Percentiles rank a stretch among this genome's conserved stretches.
phyloP scores from a whole-genome alignment of 2,113 vertebrate species.

The Forbesichthys papilliferus region DNA sequence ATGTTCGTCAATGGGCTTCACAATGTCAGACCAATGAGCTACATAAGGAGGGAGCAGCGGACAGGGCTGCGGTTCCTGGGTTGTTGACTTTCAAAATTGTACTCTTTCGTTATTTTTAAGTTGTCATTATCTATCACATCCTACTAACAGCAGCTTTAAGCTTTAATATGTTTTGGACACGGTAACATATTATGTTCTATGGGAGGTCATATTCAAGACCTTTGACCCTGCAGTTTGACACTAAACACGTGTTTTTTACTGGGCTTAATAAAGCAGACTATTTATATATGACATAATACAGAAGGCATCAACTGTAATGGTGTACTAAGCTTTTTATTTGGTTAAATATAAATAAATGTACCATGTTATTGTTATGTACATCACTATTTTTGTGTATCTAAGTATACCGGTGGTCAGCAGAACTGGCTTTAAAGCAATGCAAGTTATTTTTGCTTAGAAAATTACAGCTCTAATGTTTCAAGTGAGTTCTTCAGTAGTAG shows the following conservation, averaged over 20 bases:
- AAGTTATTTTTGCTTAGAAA: conserved; percentile 77
- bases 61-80: too few species aligned
- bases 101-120: too few species aligned
- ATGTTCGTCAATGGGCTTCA: too few species aligned
- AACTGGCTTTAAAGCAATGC: conserved; percentile 46
- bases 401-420: conserved; percentile 71
- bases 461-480: conserved; percentile 79
- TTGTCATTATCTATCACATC: too few species aligned
- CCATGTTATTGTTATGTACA: conserved; percentile 52
- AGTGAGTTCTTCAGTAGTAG: conserved; percentile 36
- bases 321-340: not conserved
- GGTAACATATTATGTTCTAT: not conserved
- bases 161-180: conserved; percentile 3
- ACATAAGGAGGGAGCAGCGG: too few species aligned
- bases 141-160: not conserved
- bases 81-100: too few species aligned
- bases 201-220: conserved; percentile 30
- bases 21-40: too few species aligned
- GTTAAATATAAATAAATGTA: not conserved
- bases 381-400: conserved; percentile 53
- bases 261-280: too few species aligned
- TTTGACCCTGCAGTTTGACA: conserved; percentile 42
- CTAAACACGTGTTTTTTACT: not conserved
- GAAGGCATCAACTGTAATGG: too few species aligned
- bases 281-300: too few species aligned